These are phyloP conservation scores for Oncorhynchus keta DNA, from an alignment of 2,113 vertebrate genomes.

Conservation along the genomic window DNA sequence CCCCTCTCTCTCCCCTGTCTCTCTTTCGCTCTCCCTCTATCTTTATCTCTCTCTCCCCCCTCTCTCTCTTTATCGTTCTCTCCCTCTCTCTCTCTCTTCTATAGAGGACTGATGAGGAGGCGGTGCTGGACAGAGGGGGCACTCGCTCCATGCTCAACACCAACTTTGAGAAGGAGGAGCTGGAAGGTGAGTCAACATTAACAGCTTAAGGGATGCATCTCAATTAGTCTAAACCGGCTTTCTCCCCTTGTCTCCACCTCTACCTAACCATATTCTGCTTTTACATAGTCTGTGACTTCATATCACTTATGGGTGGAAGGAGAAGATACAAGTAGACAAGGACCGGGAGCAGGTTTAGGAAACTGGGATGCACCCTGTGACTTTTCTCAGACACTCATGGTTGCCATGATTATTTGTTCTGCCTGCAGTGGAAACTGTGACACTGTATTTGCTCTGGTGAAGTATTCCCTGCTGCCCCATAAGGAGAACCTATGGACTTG, in stretches of 20 bases:
- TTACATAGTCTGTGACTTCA: too few species aligned
- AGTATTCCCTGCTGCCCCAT: not conserved
- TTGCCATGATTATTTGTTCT: conserved; percentile 22
- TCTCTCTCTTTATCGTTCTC: too few species aligned
- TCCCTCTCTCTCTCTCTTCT: conserved; percentile 35
- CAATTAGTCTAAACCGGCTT: too few species aligned
- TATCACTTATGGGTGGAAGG: too few species aligned
- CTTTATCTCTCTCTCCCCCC: too few species aligned
- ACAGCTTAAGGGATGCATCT: not conserved
- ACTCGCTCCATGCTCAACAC: conserved; percentile 98
- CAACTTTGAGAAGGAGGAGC: conserved; percentile 98
- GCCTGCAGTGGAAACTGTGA: conserved; percentile 16
- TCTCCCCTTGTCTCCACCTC: too few species aligned
- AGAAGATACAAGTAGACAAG: too few species aligned
- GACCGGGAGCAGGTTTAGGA: too few species aligned
- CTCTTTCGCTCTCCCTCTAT: too few species aligned
- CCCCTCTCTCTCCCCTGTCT: too few species aligned
- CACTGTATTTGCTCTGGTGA: conserved; percentile 1
- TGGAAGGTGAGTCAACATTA: conserved; percentile 85
- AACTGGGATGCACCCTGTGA: not conserved
- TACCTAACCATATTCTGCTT: too few species aligned
- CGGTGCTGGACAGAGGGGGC: conserved; percentile 92
- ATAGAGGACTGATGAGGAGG: conserved; percentile 96
- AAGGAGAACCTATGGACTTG: not conserved
- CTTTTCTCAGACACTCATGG: conserved; percentile 5